A percentile compares a stretch with the other conserved stretches of the same genome.
Evolutionary conservation across 2,113 vertebrate species (phyloP).

Genomic region (Progne subis): DNA sequence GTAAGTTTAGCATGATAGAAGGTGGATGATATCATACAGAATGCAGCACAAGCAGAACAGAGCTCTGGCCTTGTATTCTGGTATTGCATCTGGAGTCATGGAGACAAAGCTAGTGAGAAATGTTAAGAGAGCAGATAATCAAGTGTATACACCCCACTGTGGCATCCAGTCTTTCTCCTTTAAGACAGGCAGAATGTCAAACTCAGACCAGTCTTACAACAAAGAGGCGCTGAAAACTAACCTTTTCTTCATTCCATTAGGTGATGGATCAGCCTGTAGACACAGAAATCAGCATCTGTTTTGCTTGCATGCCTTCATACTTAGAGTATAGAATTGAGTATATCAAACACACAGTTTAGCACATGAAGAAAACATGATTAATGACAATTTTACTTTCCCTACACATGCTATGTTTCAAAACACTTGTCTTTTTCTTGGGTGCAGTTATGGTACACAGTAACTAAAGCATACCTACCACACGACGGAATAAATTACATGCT

Average conservation of each 20-base stretch:
- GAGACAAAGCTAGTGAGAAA: not conserved
- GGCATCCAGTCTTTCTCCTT: not conserved
- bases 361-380: not conserved
- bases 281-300: not conserved
- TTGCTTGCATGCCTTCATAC: not conserved
- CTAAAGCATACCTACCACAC: not conserved
- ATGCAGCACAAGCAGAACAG: not conserved
- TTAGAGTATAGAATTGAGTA: not conserved
- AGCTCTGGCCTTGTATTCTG: not conserved
- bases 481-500: conserved; percentile 1
- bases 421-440: not conserved
- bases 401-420: not conserved
- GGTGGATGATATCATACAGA: not conserved
- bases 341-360: not conserved
- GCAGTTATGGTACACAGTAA: not conserved
- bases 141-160: not conserved
- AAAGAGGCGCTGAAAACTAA: not conserved
- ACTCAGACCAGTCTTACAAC: not conserved
- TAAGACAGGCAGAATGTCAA: not conserved
- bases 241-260: not conserved
- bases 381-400: not conserved
- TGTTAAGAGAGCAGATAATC: not conserved
- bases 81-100: not conserved
- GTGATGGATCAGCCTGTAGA: not conserved
- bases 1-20: not conserved